Evolutionary conservation across 2,888 invertebrate species (phyloP), one percentile per base, ranked within the genome.

Genomic region (Lithophane semibrunnea): DNA sequence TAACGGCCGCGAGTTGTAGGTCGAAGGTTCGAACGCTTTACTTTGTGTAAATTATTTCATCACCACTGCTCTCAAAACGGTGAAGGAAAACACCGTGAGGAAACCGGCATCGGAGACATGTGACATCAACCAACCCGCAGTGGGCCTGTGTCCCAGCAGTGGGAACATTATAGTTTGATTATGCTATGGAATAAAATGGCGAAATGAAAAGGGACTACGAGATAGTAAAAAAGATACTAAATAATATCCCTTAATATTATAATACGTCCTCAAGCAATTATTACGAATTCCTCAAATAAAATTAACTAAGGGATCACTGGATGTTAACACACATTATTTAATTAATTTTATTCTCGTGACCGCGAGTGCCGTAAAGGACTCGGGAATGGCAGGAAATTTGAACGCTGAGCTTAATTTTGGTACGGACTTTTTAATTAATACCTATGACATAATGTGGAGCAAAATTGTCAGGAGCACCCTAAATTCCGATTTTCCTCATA

Each of bases 321-420:
- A 82, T 81, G 75, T 82, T 85, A 81, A 75, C 82, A 81, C 68
- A 84, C 54, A 68, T 85, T 75, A 82, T 85, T 85, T 82, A 81
- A 71, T 75, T 75, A 82, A 82, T 82, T 82, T 82, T 49, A 82
- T 56, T 24, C 75, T 71, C 76, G 64, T 82, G 85, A 67, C 76
- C 85, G 70, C 82, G 66, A 75, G 82, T 81, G 54, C 63, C 58
- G 70, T 75, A 60, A 67, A 58, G 81, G 80, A 60, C 54, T 56
- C 13, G 56, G 56, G 56, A 56, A 80, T 52, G 68, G 58, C 58
- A 64, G 71, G 69, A 84, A 84, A 60, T 80, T 70, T 63, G 37
- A 81, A 61, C 68, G 64, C 60, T 10, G 37, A 61, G 74, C 54
- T 58, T 80, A 84, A 80, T 84, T 61, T 85, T 66, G 13, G 47